Conservation (phyloP, 1,140 invertebrate genomes). For the Agraylea sexmaculata region DNA sequence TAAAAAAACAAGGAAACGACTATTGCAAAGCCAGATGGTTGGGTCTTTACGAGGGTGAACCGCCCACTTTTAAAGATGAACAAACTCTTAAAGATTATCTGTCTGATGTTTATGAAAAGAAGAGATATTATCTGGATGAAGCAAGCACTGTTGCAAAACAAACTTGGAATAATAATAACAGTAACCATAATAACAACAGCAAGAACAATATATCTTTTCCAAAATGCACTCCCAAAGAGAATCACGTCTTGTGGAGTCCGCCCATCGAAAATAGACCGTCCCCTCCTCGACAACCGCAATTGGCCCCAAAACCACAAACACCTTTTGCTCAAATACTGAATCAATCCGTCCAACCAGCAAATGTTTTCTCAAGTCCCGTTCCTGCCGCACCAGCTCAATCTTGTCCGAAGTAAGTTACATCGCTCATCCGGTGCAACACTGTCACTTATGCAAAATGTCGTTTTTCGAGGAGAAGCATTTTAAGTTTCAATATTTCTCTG, state of each 20-base stretch:
- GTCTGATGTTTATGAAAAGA: conserved; percentile 87
- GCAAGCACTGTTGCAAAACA: conserved; percentile 10
- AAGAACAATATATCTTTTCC: conserved; percentile 14
- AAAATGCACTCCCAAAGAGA: background rate
- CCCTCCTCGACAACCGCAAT: background rate
- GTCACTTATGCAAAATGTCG: background rate
- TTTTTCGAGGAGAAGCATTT: background rate
- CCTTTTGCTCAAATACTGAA: background rate
- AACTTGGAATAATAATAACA: conserved; percentile 4
- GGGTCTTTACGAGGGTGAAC: conserved; percentile 71
- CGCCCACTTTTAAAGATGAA: conserved; percentile 49
- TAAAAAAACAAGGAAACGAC: conserved; percentile 86
- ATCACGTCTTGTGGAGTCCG: background rate
- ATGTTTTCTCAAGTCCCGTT: too few relatives aligned
- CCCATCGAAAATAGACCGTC: too few relatives aligned
- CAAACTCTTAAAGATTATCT: conserved; percentile 83
- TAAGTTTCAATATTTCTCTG: conserved; percentile 1
- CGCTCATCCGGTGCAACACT: background rate
- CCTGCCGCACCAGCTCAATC: too few relatives aligned
- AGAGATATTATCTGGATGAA: conserved; percentile 48
- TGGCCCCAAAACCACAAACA: conserved; percentile 2
- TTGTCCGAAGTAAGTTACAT: conserved; percentile 11
- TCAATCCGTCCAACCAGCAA: conserved; percentile 5
- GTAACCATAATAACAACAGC: conserved; percentile 12
- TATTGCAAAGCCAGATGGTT: conserved; percentile 85